Conservation (phyloP, 2,113 vertebrate species). For the Indicator maculatus region DNA sequence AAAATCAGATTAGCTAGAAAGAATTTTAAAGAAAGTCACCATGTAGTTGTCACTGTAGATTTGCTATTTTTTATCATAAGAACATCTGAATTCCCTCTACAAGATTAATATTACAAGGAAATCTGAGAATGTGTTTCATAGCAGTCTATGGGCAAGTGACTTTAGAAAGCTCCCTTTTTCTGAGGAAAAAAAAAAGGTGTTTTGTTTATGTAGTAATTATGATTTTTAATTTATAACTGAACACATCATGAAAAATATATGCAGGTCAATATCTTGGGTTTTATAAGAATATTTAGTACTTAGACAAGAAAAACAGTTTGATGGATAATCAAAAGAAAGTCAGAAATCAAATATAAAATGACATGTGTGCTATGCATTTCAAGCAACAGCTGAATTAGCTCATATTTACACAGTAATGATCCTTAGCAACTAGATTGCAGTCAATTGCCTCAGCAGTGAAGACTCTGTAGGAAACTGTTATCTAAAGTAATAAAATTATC, state of each 20-base stretch:
- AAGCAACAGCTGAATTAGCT: conserved; percentile 31
- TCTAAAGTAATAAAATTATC: not conserved
- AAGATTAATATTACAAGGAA: conserved; percentile 13
- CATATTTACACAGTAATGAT: conserved; percentile 4
- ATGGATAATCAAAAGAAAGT: not conserved
- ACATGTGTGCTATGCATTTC: not conserved
- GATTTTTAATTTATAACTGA: not conserved
- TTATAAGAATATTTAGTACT: not conserved
- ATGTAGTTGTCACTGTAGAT: conserved; percentile 15
- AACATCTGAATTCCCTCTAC: conserved; percentile 29
- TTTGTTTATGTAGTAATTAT: not conserved
- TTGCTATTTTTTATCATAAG: not conserved
- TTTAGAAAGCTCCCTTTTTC: not conserved
- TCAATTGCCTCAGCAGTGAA: conserved; percentile 23
- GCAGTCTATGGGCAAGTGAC: not conserved
- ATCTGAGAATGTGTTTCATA: not conserved
- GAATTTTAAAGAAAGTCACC: conserved; percentile 15
- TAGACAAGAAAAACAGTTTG: not conserved
- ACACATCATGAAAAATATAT: not conserved
- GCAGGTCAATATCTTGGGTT: not conserved
- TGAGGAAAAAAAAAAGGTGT: not conserved
- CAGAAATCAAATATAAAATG: not conserved
- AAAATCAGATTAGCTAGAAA: conserved; percentile 20
- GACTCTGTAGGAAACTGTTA: not conserved
- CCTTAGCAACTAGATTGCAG: not conserved